Evolutionary conservation across 2,888 invertebrate species (phyloP).

Genomic region (Baronia brevicornis): DNA sequence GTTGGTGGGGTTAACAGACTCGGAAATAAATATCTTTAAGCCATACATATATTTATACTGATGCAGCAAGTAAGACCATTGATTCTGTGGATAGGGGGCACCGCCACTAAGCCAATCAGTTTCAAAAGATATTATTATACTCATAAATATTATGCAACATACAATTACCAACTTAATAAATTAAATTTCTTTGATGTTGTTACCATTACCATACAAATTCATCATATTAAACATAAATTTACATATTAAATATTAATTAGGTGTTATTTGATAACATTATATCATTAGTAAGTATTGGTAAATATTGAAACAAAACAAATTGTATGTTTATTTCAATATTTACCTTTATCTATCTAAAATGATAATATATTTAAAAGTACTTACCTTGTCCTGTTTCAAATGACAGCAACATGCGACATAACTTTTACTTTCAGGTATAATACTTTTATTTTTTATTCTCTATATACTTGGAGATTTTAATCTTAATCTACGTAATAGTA

Average conservation of each 20-base stretch:
- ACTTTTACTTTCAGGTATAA: slow-evolving; percentile 35
- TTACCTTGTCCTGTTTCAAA: slow-evolving; percentile 36
- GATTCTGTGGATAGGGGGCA: too few species aligned
- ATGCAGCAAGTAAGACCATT: too few species aligned
- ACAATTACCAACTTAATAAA: neutral
- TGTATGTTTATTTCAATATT: neutral
- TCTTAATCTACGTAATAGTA: slow-evolving; percentile 26
- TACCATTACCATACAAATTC: neutral
- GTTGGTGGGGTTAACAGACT: too few species aligned
- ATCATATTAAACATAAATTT: too few species aligned
- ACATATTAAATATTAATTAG: too few species aligned
- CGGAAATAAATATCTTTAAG: too few species aligned
- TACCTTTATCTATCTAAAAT: neutral
- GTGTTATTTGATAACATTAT: too few species aligned
- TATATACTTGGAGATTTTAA: slow-evolving; percentile 12
- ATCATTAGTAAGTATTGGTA: too few species aligned
- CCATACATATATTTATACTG: too few species aligned
- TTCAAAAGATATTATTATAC: neutral
- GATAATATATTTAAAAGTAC: slow-evolving; percentile 18
- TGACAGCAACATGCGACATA: slow-evolving; percentile 31
- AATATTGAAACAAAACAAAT: neutral
- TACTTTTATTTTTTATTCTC: slow-evolving; percentile 6
- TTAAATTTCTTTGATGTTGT: neutral
- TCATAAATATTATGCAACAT: neutral
- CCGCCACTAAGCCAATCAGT: neutral